These are phyloP conservation scores for Stomatorhinus walkeri DNA, from an alignment of 2,797 vertebrate genomes.

Conservation along the genomic window DNA sequence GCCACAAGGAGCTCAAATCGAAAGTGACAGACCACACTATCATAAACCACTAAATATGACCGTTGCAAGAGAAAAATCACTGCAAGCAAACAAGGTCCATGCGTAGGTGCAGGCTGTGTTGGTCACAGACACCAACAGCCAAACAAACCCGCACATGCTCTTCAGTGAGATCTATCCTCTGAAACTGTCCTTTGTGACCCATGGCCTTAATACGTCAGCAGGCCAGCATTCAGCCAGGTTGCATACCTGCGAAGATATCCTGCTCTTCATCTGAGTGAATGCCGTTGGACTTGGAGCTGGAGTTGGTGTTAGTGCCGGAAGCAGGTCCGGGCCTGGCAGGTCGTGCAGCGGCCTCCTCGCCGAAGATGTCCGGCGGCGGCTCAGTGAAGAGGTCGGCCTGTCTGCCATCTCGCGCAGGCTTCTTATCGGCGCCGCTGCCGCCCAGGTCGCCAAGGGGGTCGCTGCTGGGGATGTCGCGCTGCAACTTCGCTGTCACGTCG, in stretches of 20 bases:
- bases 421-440: slow-evolving; percentile 42
- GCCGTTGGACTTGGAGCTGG: slow-evolving; percentile 68
- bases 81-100: not conserved
- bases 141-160: not conserved
- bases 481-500: slow-evolving; percentile 28
- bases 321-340: not conserved
- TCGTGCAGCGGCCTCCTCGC: slow-evolving; percentile 40
- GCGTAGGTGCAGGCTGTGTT: not conserved
- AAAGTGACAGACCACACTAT: not conserved
- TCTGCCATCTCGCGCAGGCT: slow-evolving; percentile 43
- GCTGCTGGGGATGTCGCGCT: not conserved
- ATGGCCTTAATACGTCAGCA: not conserved
- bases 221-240: not conserved
- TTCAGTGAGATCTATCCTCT: not conserved
- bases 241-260: slow-evolving; percentile 81
- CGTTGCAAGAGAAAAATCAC: not conserved
- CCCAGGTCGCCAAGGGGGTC: not conserved
- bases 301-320: slow-evolving; percentile 26
- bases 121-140: not conserved
- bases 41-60: not conserved
- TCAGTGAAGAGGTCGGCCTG: slow-evolving; percentile 36
- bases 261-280: slow-evolving; percentile 69
- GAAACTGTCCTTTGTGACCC: not conserved
- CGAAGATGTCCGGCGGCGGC: slow-evolving; percentile 51
- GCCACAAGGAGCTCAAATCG: not conserved